Base-by-base conservation (phyloP, 2,888 invertebrate species). In the Furcula furcula region DNA sequence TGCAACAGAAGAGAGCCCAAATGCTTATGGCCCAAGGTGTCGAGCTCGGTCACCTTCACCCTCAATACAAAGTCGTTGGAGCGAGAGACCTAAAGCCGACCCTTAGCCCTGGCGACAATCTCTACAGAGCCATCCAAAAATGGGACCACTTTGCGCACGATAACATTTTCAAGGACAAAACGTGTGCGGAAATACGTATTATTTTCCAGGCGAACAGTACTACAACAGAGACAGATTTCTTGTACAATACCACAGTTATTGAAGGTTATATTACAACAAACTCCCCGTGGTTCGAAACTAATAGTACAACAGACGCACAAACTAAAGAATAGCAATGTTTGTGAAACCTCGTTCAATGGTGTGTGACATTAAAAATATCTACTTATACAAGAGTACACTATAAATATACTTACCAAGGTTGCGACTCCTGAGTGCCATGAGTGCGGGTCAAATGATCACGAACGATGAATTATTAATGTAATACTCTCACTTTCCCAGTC, bases 21-120 rank as follows among this genome's bases (percentile, higher is more conserved):
- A 62, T 65, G 58, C 39, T 87, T 10, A 51, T 87, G 1, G 57
- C 68, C 1, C 55, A 57, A 14, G 86, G 83, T 1, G 72, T 85
- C 0, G 16, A 43, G 9, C 41, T 43, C 1, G 80, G 82, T 0
- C 56, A 66, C 34, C 47, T 87, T 1, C 61, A 72, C 5, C 59
- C 64, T 0, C 48, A 76, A 27, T 84, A 72, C 44, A 49, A 57
- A 10, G 65, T 87, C 0, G 51, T 80, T 0, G 82, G 74, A 0
- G 80, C 80, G 0, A 69, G 46, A 23, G 84, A 87, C 37, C 21
- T 28, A 7, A 18, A 7, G 18, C 7, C 16, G 1, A 28, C 28
- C 6, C 2, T 18, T 1, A 28, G 28, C 7, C 28, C 28, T 7
- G 28, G 28, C 10, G 28, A 28, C 0, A 68, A 64, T 23, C 55